phyloP scores from a whole-genome alignment of 2,888 invertebrate species.

The Acanthococcus lagerstroemiae region DNA sequence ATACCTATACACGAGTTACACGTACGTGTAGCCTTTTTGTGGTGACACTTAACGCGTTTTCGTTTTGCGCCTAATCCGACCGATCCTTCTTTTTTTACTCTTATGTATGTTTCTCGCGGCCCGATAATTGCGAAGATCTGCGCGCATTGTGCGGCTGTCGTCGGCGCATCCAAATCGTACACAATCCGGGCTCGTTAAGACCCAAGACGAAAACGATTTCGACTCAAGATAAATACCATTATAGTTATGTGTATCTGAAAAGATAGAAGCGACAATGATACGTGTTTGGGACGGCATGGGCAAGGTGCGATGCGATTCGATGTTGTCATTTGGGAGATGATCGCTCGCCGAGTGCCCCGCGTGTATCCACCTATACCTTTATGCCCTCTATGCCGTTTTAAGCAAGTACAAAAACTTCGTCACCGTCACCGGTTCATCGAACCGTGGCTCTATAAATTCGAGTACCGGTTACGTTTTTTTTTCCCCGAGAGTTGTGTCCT shows the following conservation, averaged over 20 bases:
- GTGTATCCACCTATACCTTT: too few relatives aligned
- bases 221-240: background rate
- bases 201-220: background rate
- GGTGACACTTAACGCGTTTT: too few relatives aligned
- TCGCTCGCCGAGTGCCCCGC: background rate
- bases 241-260: too few relatives aligned
- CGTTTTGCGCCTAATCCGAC: too few relatives aligned
- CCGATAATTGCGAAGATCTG: background rate
- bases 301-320: too few relatives aligned
- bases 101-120: too few relatives aligned
- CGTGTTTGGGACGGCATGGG: too few relatives aligned
- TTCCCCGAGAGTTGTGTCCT: background rate
- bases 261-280: too few relatives aligned
- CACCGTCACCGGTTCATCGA: slow-evolving; percentile 15
- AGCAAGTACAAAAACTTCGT: slow-evolving; percentile 16
- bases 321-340: background rate
- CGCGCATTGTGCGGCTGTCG: background rate
- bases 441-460: slow-evolving; percentile 4
- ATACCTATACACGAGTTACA: too few relatives aligned
- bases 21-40: too few relatives aligned
- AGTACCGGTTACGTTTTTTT: slow-evolving; percentile 1
- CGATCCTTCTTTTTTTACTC: too few relatives aligned
- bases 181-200: background rate
- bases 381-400: slow-evolving; percentile 25
- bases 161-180: background rate